Evolutionary conservation across 1,140 invertebrate species (phyloP), one percentile per base, ranked within the genome.

Genomic region (Harpegnathos saltator): DNA sequence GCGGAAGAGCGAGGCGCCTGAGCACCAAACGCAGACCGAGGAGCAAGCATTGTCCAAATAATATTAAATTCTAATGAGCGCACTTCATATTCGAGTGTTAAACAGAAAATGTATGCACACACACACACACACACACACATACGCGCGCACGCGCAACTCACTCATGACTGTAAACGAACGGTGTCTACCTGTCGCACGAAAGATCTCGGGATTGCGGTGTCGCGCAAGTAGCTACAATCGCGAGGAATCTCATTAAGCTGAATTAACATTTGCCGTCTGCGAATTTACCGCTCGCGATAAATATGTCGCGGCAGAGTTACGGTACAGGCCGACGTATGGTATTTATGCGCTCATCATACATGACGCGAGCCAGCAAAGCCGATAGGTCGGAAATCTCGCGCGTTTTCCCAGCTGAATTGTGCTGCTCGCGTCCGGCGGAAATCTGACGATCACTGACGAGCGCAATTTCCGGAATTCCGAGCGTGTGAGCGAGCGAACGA

Each of bases 401-500:
- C 11, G 11, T 19, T 14, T 62, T 48, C 44, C 5, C 12, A 54
- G 19, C 29, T 11, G 3, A 7, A 14, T 80, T 14, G 17, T 14
- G 9, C 9, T 9, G 68, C 58, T 29, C 9, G n/a, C 29, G 59
- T 4, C 22, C 44, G 62, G 65, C 22, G 33, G 69, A 72, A 66
- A 75, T 50, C 33, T 73, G 17, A 33, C 22, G 26, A 38, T 14
- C 24, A 48, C 15, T 22, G 56, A n/a, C n/a, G n/a, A 38, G 62
- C 38, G 61, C 73, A 85, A 83, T 87, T 87, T 85, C 72, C 85
- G 83, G 66, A 82, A 83, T 83, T 66, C 62, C 69, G 63, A 85
- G n/a, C n/a, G n/a, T 62, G 74, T 61, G 50, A 33, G 59, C 15
- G 14, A 15, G 1, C 58, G 58, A 74, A 52, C 59, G 48, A 65